Evolutionary conservation across 2,113 vertebrate genomes (phyloP).

Genomic region (Xiphophorus maculatus): DNA sequence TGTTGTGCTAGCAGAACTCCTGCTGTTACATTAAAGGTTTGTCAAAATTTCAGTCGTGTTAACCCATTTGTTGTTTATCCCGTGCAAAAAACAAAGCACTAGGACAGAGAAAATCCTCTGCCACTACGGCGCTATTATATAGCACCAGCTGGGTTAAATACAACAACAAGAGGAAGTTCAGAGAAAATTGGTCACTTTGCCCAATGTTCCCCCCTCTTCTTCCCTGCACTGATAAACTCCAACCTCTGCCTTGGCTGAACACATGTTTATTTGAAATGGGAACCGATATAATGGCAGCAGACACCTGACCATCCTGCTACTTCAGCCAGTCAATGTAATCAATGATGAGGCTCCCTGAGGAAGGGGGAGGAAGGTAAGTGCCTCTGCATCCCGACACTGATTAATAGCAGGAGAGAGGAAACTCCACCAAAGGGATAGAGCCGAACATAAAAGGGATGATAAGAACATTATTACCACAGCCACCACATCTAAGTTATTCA

Average conservation of each 20-base stretch:
- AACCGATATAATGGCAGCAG: slow-evolving; percentile 42
- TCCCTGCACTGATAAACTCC: slow-evolving; percentile 30
- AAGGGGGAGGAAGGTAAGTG: slow-evolving; percentile 40
- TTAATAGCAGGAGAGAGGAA: slow-evolving; percentile 62
- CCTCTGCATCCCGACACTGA: slow-evolving; percentile 52
- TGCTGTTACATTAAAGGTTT: slow-evolving; percentile 25
- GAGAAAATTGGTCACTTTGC: slow-evolving; percentile 27
- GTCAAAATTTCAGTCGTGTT: background rate
- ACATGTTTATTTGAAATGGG: slow-evolving; percentile 49
- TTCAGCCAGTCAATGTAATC: slow-evolving; percentile 55
- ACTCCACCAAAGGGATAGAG: slow-evolving; percentile 38
- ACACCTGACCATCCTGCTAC: slow-evolving; percentile 50
- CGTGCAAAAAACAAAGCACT: slow-evolving; percentile 25
- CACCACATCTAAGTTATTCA: slow-evolving; percentile 58
- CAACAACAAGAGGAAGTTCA: slow-evolving; percentile 18
- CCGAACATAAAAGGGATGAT: slow-evolving; percentile 58
- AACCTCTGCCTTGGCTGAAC: slow-evolving; percentile 44
- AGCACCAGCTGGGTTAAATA: slow-evolving; percentile 21
- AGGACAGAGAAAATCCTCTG: slow-evolving; percentile 19
- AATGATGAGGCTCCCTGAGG: slow-evolving; percentile 48
- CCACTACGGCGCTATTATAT: slow-evolving; percentile 22
- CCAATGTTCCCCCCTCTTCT: slow-evolving; percentile 5
- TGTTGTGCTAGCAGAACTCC: slow-evolving; percentile 22
- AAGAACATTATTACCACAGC: slow-evolving; percentile 65
- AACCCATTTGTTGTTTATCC: background rate